Base-by-base conservation (phyloP, 2,888 invertebrate genomes). In the Anorthoa munda region DNA sequence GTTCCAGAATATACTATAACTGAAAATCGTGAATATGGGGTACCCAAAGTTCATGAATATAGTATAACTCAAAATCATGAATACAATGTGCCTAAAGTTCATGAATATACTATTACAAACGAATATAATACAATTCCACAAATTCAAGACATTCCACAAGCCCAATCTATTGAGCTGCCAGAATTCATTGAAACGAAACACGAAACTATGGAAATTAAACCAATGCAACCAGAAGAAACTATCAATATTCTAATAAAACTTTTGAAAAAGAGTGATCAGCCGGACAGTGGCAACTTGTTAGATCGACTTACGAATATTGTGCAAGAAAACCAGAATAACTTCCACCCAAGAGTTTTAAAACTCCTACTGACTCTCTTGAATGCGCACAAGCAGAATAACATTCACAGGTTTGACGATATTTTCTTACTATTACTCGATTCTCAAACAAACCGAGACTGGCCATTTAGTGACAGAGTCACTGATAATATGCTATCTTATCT, bases 361-460 rank as follows among this genome's bases (percentile, higher is more conserved):
- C n/a, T 45, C 3, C 4, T 82, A 0, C 18, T 61, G 9, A 45
- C 21, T 50, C 67, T 81, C 26, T 66, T 82, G 18, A 66, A 17
- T 23, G n/a, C 18, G 23, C 75, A 68, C 2, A 79, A 79, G 59
- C 50, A 66, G 2, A 61, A 66, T 50, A 55, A 68, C 0, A 59
- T 79, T 59, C 71, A 61, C 4, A 75, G 45, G 9, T 55, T 81
- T 13, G 68, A 72, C 26, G 81, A 82, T 18, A 66, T 81, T 72
- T 9, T 81, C 7, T 45, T 53, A 26, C 23, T 66, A 11, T 55
- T 81, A 11, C 66, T 81, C 11, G 56, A 79, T 66, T 61, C 56
- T 0, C 65, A 79, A 63, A 78, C 5, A 50, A 70, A 78, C 53
- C 55, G 31, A 60, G 50, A 79, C 18, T 68, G 69, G 78, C 82